phyloP scores from a whole-genome alignment of 2,888 invertebrate genomes.

The Agonopterix arenella region DNA sequence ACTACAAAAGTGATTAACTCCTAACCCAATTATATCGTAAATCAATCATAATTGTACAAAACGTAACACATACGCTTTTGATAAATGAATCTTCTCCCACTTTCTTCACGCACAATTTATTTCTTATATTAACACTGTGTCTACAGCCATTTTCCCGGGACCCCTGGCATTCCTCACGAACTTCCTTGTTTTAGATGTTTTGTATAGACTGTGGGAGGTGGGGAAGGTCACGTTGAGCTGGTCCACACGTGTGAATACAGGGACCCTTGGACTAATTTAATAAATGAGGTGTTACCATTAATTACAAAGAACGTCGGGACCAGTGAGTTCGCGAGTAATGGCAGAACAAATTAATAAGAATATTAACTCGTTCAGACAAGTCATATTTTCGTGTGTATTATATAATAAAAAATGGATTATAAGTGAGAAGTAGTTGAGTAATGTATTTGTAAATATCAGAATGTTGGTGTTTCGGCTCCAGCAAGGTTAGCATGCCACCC shows the following conservation, averaged over 20 bases:
- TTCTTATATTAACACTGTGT: slow-evolving; percentile 60
- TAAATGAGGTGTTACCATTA: slow-evolving; percentile 75
- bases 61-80: slow-evolving; percentile 35
- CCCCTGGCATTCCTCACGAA: slow-evolving; percentile 16
- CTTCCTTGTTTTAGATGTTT: slow-evolving; percentile 2
- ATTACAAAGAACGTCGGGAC: slow-evolving; percentile 73
- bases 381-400: slow-evolving; percentile 47
- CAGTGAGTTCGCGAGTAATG: slow-evolving; percentile 58
- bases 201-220: slow-evolving; percentile 12
- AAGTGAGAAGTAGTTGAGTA: no score
- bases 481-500: no score
- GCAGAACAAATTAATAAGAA: slow-evolving; percentile 69
- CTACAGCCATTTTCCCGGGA: slow-evolving; percentile 34
- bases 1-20: slow-evolving; percentile 9
- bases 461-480: no score
- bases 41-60: slow-evolving; percentile 47
- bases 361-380: slow-evolving; percentile 73
- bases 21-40: slow-evolving; percentile 17
- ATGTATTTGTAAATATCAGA: no score
- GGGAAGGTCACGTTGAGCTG: slow-evolving; percentile 38
- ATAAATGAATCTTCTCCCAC: slow-evolving; percentile 72
- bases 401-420: no score
- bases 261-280: slow-evolving; percentile 71
- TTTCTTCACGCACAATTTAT: slow-evolving; percentile 71
- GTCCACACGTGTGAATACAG: slow-evolving; percentile 53